Percentiles rank a stretch among this genome's conserved stretches.
Evolutionary conservation across 2,797 vertebrate genomes (phyloP).

Genomic region (Oreortyx pictus): DNA sequence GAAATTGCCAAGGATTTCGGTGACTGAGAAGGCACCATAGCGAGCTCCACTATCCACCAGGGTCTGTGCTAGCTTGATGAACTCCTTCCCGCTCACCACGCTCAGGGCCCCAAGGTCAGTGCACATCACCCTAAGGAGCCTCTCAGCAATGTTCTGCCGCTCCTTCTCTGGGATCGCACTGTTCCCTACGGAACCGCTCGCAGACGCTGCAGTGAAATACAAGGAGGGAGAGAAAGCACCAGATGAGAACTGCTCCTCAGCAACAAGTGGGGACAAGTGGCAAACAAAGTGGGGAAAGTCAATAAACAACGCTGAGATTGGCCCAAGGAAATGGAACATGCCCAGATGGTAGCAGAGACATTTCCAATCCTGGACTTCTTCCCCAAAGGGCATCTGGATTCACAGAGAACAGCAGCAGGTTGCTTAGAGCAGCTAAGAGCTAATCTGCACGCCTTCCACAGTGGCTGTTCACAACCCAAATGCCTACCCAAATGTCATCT

Average conservation of each 20-base stretch:
- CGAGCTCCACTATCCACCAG: constrained; percentile 97
- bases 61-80: constrained; percentile 96
- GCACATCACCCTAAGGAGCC: constrained; percentile 95
- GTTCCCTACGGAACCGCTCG: constrained; percentile 78
- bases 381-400: background rate
- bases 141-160: constrained; percentile 94
- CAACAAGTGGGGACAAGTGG: too few relatives aligned
- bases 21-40: constrained; percentile 95
- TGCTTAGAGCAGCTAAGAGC: background rate
- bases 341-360: background rate
- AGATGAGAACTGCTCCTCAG: background rate
- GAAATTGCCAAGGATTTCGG: constrained; percentile 95
- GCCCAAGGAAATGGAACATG: background rate
- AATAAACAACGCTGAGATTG: background rate
- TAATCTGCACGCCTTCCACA: background rate
- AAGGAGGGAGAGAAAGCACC: background rate
- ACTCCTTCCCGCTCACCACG: constrained; percentile 94
- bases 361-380: background rate
- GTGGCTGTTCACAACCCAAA: background rate
- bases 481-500: background rate
- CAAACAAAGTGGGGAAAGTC: background rate
- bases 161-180: constrained; percentile 94
- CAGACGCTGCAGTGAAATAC: constrained; percentile 72
- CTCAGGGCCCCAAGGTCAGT: constrained; percentile 92
- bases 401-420: background rate